Evolutionary conservation across 2,113 vertebrate species (phyloP).

Genomic region (Scomber scombrus): DNA sequence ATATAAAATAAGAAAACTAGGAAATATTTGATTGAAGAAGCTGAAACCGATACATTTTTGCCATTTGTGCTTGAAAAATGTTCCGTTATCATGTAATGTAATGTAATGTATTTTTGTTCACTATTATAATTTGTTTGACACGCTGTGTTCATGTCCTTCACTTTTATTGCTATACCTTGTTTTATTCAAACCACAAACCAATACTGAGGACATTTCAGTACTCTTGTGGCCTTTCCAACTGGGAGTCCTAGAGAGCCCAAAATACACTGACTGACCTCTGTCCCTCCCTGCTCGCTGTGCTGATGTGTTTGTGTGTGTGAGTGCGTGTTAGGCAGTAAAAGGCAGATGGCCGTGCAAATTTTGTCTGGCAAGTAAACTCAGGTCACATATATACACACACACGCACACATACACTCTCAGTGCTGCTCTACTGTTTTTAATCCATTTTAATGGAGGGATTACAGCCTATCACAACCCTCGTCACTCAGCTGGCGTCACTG

Average conservation of each 20-base stretch:
- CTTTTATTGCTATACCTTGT: too few species aligned
- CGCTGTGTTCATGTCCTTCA: too few species aligned
- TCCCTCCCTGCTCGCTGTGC: slow-evolving; percentile 15
- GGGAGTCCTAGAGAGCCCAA: slow-evolving; percentile 16
- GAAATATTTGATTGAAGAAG: too few species aligned
- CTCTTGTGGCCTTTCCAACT: background rate
- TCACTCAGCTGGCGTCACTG: slow-evolving; percentile 72
- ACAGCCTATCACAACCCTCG: slow-evolving; percentile 70
- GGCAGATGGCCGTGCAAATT: slow-evolving; percentile 66
- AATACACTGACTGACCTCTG: slow-evolving; percentile 49
- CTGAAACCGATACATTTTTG: too few species aligned
- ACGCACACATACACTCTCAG: slow-evolving; percentile 39
- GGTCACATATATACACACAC: slow-evolving; percentile 58
- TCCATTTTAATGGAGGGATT: slow-evolving; percentile 84
- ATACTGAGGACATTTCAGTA: background rate
- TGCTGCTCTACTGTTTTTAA: slow-evolving; percentile 77
- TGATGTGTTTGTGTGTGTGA: slow-evolving; percentile 19
- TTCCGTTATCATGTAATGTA: too few species aligned
- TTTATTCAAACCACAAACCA: too few species aligned
- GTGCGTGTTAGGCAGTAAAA: slow-evolving; percentile 41
- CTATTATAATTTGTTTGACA: too few species aligned
- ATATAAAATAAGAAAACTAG: too few species aligned
- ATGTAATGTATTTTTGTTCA: too few species aligned
- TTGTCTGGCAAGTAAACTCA: slow-evolving; percentile 53
- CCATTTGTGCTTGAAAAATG: too few species aligned